Evolutionary conservation across 2,888 invertebrate species (phyloP), one percentile per base, ranked within the genome.

Genomic region (Corythucha ciliata): DNA sequence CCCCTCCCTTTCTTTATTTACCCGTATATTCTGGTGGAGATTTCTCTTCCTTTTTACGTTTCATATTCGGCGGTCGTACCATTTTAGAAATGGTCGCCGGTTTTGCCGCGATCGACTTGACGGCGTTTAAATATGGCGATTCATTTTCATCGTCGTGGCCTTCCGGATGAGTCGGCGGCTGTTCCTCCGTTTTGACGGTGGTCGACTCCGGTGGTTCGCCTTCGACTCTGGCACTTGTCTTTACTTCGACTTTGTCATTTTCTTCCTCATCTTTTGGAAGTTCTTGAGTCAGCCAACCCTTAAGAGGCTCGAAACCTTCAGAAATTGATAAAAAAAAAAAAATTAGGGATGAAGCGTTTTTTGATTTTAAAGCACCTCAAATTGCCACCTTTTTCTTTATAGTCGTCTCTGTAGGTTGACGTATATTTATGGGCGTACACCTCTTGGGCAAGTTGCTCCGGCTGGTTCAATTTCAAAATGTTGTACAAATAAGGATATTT

Each of bases 401-500:
- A 57, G 26, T 57, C 57, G 2, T 50, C 14, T 42, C 47, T 53
- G 33, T 57, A 57, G 6, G 55, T 55, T 7, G 55, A 27, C 34
- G 53, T 44, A 37, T 50, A 55, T 34, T 55, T 53, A 32, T 57
- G 51, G 14, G 22, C 33, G 48, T 54, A 47, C 16, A 54, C 32
- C 12, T 27, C 51, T 32, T 56, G 53, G n/a, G 54, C 53, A 48
- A 56, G 48, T 39, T 56, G 51, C 47, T 56, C 54, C 4, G 56
- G 53, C 4, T 47, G 47, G n/a, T 50, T 56, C 18, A 53, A 34
- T 24, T 51, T 53, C 45, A 56, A 37, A 7, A 56, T 45, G 26
- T 53, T 50, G 48, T 54, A 52, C 41, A 56, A 40, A 26, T 56
- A 56, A 2, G 56, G 56, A 36, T 54, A 56, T 41, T 56, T 56